These are phyloP conservation scores for Poeciliopsis presidionis DNA, from an alignment of 2,797 vertebrate genomes.

Conservation along the genomic window DNA sequence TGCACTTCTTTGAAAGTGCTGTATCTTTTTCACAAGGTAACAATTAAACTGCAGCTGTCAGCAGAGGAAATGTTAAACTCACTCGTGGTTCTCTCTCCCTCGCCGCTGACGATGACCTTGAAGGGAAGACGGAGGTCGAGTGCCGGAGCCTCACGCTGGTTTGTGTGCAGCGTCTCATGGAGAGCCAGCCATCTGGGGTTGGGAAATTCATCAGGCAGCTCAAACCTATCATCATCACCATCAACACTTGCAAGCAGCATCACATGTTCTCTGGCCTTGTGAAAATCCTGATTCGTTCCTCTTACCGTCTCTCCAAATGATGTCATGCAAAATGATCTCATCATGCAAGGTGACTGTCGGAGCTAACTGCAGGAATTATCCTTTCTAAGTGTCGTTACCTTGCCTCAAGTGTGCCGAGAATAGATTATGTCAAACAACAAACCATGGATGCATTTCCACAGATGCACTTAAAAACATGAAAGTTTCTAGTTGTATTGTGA, in stretches of 20 bases:
- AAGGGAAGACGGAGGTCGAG: slow-evolving; percentile 51
- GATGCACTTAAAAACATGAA: not conserved
- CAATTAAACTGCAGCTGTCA: slow-evolving; percentile 77
- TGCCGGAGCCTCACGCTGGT: slow-evolving; percentile 57
- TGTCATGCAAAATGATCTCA: slow-evolving; percentile 50
- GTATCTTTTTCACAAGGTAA: slow-evolving; percentile 72
- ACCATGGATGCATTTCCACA: not conserved
- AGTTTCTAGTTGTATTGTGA: not conserved
- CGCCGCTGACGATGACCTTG: slow-evolving; percentile 72
- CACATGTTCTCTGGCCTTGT: slow-evolving; percentile 58
- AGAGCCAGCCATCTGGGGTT: slow-evolving; percentile 76
- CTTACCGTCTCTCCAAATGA: slow-evolving; percentile 34
- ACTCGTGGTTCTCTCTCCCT: slow-evolving; percentile 45
- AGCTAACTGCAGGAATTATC: slow-evolving; percentile 17
- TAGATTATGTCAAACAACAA: not conserved
- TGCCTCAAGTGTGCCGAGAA: not conserved
- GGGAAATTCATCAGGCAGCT: slow-evolving; percentile 65
- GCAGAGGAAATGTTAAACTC: slow-evolving; percentile 69
- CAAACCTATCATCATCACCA: slow-evolving; percentile 48
- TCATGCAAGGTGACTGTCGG: slow-evolving; percentile 37
- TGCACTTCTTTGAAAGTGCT: slow-evolving; percentile 46
- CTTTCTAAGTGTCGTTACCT: not conserved
- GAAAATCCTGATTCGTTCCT: slow-evolving; percentile 42
- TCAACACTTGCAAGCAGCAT: slow-evolving; percentile 51
- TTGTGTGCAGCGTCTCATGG: slow-evolving; percentile 46